Evolutionary conservation across 2,113 vertebrate species (phyloP).

Genomic region (Malurus melanocephalus): DNA sequence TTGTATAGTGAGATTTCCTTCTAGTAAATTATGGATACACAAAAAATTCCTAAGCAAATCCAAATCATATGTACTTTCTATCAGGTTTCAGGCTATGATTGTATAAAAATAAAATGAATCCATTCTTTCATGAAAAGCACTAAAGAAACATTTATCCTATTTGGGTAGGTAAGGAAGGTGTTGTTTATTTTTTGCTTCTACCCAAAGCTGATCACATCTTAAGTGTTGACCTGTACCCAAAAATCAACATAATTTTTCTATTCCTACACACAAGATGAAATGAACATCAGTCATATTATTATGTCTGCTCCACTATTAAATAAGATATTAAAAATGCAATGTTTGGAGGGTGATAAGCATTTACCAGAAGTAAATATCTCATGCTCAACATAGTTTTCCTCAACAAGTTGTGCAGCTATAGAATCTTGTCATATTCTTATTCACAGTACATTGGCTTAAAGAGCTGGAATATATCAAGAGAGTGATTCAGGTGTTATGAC

Average conservation of each 20-base stretch:
- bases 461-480: background rate
- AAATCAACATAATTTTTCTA: background rate
- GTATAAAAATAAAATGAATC: background rate
- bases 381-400: background rate
- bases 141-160: background rate
- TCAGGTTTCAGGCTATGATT: background rate
- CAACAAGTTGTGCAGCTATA: background rate
- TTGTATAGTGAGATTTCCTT: background rate
- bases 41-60: background rate
- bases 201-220: background rate
- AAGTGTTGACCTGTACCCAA: background rate
- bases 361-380: background rate
- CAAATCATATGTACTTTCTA: background rate
- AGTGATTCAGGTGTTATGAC: background rate
- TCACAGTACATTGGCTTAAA: background rate
- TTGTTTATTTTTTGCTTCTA: background rate
- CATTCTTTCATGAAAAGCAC: background rate
- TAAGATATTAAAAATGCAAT: background rate
- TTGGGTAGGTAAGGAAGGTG: accelerated
- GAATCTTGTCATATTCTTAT: background rate
- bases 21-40: background rate
- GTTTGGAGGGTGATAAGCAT: background rate
- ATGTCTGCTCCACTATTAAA: background rate
- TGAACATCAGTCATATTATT: accelerated
- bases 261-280: background rate